phyloP scores from a whole-genome alignment of 2,888 invertebrate species.

The Arctia plantaginis region DNA sequence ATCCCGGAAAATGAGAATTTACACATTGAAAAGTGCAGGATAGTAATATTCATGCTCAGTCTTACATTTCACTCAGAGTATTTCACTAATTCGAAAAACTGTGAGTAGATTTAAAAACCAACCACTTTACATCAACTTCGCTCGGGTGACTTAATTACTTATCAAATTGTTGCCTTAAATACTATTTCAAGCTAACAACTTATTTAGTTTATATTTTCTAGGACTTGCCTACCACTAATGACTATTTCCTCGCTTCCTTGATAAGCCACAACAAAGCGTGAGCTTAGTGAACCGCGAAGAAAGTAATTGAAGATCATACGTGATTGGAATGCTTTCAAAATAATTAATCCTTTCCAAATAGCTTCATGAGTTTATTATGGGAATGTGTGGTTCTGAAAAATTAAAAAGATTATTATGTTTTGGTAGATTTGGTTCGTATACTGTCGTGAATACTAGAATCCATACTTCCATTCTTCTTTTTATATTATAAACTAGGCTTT shows the following conservation, averaged over 20 bases:
- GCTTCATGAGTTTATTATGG: conserved; percentile 17
- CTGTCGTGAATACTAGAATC: too few relatives aligned
- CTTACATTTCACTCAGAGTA: neutral
- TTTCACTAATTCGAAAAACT: too few relatives aligned
- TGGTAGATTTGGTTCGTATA: too few relatives aligned
- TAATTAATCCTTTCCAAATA: conserved; percentile 37
- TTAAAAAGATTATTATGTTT: neutral
- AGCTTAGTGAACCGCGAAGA: conserved; percentile 59
- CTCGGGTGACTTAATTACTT: neutral
- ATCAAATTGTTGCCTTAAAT: neutral
- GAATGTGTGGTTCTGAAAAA: conserved; percentile 33
- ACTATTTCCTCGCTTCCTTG: conserved; percentile 44
- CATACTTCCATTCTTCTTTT: too few relatives aligned
- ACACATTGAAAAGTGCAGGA: neutral
- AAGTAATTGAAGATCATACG: conserved; percentile 72
- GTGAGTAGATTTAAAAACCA: neutral
- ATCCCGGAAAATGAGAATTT: neutral
- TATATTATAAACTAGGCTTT: too few relatives aligned
- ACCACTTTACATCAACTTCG: neutral
- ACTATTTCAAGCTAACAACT: too few relatives aligned
- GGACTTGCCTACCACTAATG: conserved; percentile 41
- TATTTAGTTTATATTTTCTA: conserved; percentile 20
- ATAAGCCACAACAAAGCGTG: conserved; percentile 58
- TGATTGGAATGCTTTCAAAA: conserved; percentile 56
- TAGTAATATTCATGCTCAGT: neutral